These are phyloP conservation scores for Ochropleura plecta DNA, from an alignment of 2,888 invertebrate genomes.

Conservation along the genomic window DNA sequence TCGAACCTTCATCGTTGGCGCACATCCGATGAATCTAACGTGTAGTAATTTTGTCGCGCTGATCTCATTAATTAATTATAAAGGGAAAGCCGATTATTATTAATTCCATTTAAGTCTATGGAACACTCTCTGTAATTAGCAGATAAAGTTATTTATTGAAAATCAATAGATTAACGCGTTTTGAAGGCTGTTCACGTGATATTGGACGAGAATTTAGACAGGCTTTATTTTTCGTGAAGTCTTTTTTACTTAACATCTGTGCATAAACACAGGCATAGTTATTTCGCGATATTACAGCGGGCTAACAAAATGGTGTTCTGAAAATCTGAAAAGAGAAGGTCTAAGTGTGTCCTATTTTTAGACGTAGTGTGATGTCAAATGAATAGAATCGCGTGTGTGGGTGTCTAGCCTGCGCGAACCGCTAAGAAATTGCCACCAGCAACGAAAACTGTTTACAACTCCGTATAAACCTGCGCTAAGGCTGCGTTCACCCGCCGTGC, in stretches of 20 bases:
- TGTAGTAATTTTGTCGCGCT: conserved; percentile 19
- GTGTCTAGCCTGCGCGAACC: conserved; percentile 57
- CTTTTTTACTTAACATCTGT: background rate
- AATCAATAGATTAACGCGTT: conserved; percentile 23
- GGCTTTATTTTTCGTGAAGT: background rate
- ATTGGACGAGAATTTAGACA: conserved; percentile 2
- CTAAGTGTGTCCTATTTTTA: conserved; percentile 74
- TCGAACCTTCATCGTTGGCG: conserved; percentile 33
- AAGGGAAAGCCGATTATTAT: conserved; percentile 38
- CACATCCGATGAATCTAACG: conserved; percentile 7
- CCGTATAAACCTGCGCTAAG: conserved; percentile 24
- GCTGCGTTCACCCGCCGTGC: no score
- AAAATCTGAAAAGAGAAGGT: conserved; percentile 56
- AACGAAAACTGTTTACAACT: conserved; percentile 69
- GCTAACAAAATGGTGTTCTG: conserved; percentile 42
- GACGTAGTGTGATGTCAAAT: conserved; percentile 62
- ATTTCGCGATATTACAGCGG: conserved; percentile 24
- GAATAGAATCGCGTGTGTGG: conserved; percentile 72
- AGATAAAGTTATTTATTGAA: conserved; percentile 30
- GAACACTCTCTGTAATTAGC: conserved; percentile 40
- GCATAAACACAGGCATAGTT: conserved; percentile 13
- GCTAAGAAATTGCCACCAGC: conserved; percentile 71
- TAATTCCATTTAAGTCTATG: conserved; percentile 35
- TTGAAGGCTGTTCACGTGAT: background rate
- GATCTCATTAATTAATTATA: conserved; percentile 37